phyloP scores from a whole-genome alignment of 2,888 invertebrate species.

The Torymus texanus region DNA sequence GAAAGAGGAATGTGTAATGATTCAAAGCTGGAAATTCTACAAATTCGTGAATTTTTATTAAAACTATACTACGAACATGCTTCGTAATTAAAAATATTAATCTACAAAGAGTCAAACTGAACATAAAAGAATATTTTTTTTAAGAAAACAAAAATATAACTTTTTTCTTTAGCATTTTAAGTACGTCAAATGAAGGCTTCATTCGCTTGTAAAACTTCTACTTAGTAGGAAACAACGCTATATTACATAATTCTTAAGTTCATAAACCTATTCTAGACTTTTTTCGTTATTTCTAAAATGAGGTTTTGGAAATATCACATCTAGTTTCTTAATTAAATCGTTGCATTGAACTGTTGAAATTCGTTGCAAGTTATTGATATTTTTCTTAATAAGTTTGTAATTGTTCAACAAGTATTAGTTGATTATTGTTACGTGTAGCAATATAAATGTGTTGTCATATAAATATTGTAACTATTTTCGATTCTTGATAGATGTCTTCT shows the following conservation, averaged over 20 bases:
- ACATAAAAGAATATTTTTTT: conserved; percentile 45
- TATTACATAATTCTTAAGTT: conserved; percentile 48
- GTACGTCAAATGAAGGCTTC: conserved; percentile 38
- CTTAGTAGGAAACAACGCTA: conserved; percentile 51
- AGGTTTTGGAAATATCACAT: conserved; percentile 55
- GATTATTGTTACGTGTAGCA: conserved; percentile 36
- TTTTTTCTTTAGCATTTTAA: conserved; percentile 37
- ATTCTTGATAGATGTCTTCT: conserved; percentile 51
- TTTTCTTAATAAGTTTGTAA: conserved; percentile 34
- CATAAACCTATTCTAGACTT: conserved; percentile 37
- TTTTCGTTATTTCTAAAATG: conserved; percentile 38
- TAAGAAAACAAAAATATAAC: conserved; percentile 50
- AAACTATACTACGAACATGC: conserved; percentile 55
- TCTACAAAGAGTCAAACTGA: conserved; percentile 51
- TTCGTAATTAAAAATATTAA: conserved; percentile 41
- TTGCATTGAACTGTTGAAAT: conserved; percentile 35
- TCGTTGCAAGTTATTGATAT: conserved; percentile 12
- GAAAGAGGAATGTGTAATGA: conserved; percentile 49
- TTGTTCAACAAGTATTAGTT: conserved; percentile 35
- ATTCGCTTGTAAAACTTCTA: conserved; percentile 39
- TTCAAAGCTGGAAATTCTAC: conserved; percentile 52
- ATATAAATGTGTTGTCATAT: conserved; percentile 30
- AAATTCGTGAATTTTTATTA: conserved; percentile 55
- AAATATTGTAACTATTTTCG: conserved; percentile 35
- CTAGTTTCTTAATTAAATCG: conserved; percentile 38